Evolutionary conservation across 2,888 invertebrate species (phyloP).

Genomic region (Habroteleia sp.): DNA sequence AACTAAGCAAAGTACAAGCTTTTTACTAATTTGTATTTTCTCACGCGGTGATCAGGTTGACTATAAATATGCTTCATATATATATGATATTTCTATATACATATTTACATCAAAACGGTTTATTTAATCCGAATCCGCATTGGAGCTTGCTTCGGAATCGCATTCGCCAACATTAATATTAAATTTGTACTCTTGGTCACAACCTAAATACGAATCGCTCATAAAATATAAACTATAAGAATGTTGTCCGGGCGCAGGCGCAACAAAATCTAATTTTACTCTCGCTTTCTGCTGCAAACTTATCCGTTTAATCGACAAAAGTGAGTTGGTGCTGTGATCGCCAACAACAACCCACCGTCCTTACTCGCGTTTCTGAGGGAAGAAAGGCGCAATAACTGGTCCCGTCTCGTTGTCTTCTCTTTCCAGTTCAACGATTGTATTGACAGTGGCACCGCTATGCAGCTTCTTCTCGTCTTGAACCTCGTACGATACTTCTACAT

Average conservation of each 20-base stretch:
- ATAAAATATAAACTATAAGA: constrained; percentile 98
- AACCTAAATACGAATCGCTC: constrained; percentile 99
- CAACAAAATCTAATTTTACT: constrained; percentile 94
- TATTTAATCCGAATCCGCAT: constrained; percentile 83
- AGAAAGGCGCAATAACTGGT: too few relatives aligned
- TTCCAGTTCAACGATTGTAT: too few relatives aligned
- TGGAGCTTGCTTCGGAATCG: constrained; percentile 84
- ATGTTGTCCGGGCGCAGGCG: constrained; percentile 93
- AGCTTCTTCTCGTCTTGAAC: too few relatives aligned
- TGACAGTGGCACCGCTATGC: too few relatives aligned
- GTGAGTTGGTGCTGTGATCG: constrained; percentile 95
- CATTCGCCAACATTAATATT: constrained; percentile 90
- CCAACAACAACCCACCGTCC: constrained; percentile 99
- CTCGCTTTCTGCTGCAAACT: constrained; percentile 96
- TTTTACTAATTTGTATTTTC: too few relatives aligned
- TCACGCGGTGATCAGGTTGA: too few relatives aligned
- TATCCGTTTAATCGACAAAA: constrained; percentile 97
- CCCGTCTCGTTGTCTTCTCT: too few relatives aligned
- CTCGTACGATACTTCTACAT: too few relatives aligned
- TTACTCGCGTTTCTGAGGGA: constrained; percentile 96
- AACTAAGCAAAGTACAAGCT: too few relatives aligned
- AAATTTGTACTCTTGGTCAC: constrained; percentile 99
- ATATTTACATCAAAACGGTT: too few relatives aligned
- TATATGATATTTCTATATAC: too few relatives aligned
- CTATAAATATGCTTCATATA: too few relatives aligned